phyloP scores from a whole-genome alignment of 1,140 invertebrate genomes.

The Rhyzopertha dominica region DNA sequence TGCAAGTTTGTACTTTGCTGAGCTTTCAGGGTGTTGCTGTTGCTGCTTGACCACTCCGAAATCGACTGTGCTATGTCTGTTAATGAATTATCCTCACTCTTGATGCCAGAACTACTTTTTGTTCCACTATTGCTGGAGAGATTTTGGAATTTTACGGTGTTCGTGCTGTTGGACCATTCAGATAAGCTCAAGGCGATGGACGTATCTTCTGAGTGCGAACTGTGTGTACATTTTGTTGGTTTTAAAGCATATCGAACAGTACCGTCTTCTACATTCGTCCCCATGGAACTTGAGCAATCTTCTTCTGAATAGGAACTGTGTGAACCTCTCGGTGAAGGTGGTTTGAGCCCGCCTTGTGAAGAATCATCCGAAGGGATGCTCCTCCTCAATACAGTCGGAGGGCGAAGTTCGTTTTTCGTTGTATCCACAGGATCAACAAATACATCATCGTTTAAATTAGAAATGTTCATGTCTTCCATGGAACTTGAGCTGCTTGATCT shows the following conservation, averaged over 20 bases:
- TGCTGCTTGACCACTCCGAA: conserved; percentile 56
- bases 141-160: conserved; percentile 70
- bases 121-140: conserved; percentile 63
- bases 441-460: conserved; percentile 58
- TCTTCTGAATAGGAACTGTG: conserved; percentile 64
- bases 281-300: conserved; percentile 53
- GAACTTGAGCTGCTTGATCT: conserved; percentile 54
- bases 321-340: conserved; percentile 50
- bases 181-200: conserved; percentile 77
- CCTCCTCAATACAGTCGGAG: conserved; percentile 38
- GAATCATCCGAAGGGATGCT: conserved; percentile 44
- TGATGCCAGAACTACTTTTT: conserved; percentile 52
- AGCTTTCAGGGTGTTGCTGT: conserved; percentile 40
- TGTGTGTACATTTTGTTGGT: conserved; percentile 67
- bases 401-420: conserved; percentile 36
- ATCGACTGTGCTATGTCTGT: conserved; percentile 54
- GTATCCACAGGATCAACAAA: conserved; percentile 48
- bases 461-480: conserved; percentile 54
- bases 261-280: conserved; percentile 65
- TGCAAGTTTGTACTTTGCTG: conserved; percentile 31
- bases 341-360: conserved; percentile 33
- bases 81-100: conserved; percentile 53
- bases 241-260: conserved; percentile 71
- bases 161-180: conserved; percentile 78
- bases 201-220: conserved; percentile 77